These are phyloP conservation scores for Philereme vetulata DNA, from an alignment of 2,888 invertebrate species.

Conservation along the genomic window DNA sequence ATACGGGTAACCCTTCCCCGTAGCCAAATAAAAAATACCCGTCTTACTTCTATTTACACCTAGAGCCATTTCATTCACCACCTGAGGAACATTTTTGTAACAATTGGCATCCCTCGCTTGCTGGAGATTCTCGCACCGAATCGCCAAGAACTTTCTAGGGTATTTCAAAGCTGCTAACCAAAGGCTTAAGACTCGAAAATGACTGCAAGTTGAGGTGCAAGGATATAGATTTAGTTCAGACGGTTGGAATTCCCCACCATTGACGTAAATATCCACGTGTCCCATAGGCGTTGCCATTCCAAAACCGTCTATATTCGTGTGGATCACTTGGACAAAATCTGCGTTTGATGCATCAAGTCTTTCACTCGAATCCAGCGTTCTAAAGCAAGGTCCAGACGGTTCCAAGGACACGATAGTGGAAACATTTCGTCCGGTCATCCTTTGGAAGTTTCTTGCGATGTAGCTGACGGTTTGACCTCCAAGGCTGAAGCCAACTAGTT, in stretches of 20 bases:
- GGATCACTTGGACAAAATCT: conserved; percentile 72
- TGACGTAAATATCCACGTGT: conserved; percentile 72
- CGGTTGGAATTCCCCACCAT: conserved; percentile 76
- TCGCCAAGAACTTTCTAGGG: conserved; percentile 64
- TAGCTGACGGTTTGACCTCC: conserved; percentile 73
- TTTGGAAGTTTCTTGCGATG: conserved; percentile 66
- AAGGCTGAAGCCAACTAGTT: conserved; percentile 73
- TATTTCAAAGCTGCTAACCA: conserved; percentile 67
- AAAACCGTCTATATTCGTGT: conserved; percentile 76
- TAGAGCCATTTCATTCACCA: conserved; percentile 62
- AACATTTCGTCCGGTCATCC: conserved; percentile 62
- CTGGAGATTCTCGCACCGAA: conserved; percentile 67
- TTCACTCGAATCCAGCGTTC: conserved; percentile 54
- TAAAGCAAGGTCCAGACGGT: conserved; percentile 75
- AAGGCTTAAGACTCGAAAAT: conserved; percentile 63
- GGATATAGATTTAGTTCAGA: conserved; percentile 63
- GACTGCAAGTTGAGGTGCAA: conserved; percentile 71
- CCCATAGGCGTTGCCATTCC: conserved; percentile 76
- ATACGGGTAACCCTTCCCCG: conserved; percentile 63
- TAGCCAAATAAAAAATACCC: conserved; percentile 71
- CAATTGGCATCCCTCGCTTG: conserved; percentile 68
- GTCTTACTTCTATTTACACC: conserved; percentile 53
- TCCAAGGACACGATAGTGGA: conserved; percentile 71
- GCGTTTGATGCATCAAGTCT: conserved; percentile 66
- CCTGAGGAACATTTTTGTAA: conserved; percentile 54